Conservation (phyloP, 1,140 invertebrate species). For the Phthorimaea operculella region DNA sequence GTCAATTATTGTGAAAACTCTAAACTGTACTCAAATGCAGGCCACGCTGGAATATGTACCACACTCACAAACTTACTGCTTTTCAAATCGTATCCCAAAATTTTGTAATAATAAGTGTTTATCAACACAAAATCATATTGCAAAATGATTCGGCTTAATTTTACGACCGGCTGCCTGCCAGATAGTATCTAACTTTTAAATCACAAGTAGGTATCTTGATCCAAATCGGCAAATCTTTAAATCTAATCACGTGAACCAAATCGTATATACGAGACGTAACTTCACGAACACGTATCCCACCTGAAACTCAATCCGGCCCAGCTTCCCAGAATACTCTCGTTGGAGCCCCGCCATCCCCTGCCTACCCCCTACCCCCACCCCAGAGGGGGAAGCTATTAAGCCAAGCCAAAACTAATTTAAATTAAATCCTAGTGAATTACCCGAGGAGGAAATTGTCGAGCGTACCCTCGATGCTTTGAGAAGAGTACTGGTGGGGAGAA, state of each 20-base stretch:
- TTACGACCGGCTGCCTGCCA: no score
- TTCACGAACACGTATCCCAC: conserved; percentile 6
- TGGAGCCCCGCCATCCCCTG: conserved; percentile 29
- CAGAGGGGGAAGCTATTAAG: conserved; percentile 64
- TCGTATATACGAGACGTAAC: background rate
- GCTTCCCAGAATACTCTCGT: conserved; percentile 35
- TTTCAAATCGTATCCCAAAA: background rate
- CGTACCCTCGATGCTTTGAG: conserved; percentile 56
- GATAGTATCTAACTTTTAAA: no score
- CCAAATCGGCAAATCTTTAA: background rate
- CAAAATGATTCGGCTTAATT: no score
- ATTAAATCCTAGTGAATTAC: conserved; percentile 71
- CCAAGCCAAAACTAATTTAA: conserved; percentile 71
- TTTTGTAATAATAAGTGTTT: no score
- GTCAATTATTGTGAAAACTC: no score
- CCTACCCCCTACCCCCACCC: conserved; percentile 19
- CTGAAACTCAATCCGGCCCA: conserved; percentile 18
- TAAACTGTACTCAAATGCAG: no score
- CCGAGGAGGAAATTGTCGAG: conserved; percentile 67
- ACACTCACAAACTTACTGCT: no score
- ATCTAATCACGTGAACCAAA: background rate
- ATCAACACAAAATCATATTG: no score
- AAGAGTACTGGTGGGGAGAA: conserved; percentile 29
- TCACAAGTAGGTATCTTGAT: background rate
- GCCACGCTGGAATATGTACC: no score